A percentile compares a stretch with the other conserved stretches of the same genome.
These are phyloP conservation scores for Hemicrepidius hirtus DNA, from an alignment of 2,888 invertebrate species.

Conservation along the genomic window DNA sequence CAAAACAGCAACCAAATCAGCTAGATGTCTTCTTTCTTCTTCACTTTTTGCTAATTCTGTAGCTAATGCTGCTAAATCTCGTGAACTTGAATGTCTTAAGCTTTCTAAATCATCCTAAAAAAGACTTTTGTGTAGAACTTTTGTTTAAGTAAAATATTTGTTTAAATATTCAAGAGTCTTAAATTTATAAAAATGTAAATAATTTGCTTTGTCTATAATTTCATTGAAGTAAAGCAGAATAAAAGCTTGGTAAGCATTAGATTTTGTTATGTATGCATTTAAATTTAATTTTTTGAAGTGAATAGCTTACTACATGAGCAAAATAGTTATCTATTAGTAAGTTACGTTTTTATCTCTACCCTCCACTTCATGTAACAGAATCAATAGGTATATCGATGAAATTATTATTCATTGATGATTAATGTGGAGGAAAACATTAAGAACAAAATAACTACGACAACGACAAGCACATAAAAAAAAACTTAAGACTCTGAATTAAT, in stretches of 20 bases:
- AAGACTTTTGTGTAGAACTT: slow-evolving; percentile 30
- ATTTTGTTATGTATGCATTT: background rate
- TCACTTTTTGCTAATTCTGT: slow-evolving; percentile 83
- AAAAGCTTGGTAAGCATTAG: background rate
- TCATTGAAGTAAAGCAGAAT: background rate
- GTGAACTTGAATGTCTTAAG: slow-evolving; percentile 82
- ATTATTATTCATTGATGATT: too few species aligned
- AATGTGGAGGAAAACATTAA: slow-evolving; percentile 7
- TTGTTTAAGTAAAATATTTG: background rate
- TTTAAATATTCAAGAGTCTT: slow-evolving; percentile 35
- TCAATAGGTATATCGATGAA: too few species aligned
- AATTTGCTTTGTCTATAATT: background rate
- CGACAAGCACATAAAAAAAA: slow-evolving; percentile 35
- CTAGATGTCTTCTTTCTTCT: slow-evolving; percentile 83
- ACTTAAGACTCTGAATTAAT: slow-evolving; percentile 51
- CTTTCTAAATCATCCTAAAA: slow-evolving; percentile 87
- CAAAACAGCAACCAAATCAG: slow-evolving; percentile 77
- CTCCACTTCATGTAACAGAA: too few species aligned
- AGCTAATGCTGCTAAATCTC: slow-evolving; percentile 81
- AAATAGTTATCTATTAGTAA: too few species aligned
- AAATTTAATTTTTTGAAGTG: background rate
- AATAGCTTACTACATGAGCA: too few species aligned
- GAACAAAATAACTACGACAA: background rate
- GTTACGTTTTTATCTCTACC: too few species aligned
- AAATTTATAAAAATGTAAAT: slow-evolving; percentile 24